Conservation (phyloP, 2,888 invertebrate species). For the Norana najaformis region DNA sequence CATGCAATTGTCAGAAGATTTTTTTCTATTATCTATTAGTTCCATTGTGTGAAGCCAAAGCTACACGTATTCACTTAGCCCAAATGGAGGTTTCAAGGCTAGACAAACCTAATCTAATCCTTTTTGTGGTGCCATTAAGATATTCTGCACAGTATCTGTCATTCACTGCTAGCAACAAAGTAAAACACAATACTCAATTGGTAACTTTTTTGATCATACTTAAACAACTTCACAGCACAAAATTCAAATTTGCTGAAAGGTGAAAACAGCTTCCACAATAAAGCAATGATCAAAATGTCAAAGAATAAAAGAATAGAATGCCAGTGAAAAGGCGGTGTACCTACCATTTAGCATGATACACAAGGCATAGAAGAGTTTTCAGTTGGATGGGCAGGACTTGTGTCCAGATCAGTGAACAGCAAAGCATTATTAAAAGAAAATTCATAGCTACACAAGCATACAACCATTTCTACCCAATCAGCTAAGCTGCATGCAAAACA, state of each 20-base stretch:
- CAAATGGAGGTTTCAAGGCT: not conserved
- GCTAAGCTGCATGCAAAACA: not conserved
- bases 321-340: not conserved
- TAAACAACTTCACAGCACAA: not conserved
- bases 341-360: not conserved
- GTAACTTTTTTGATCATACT: not conserved
- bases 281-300: not conserved
- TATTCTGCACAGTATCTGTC: not conserved
- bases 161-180: not conserved
- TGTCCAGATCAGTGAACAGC: not conserved
- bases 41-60: not conserved
- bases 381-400: not conserved
- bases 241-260: constrained; percentile 7
- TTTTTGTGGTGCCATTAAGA: not conserved
- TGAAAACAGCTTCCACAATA: not conserved
- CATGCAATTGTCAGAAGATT: not conserved
- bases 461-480: constrained; percentile 16
- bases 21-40: too few species aligned
- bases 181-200: not conserved
- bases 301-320: not conserved
- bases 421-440: not conserved
- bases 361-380: not conserved
- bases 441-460: not conserved
- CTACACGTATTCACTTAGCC: not conserved
- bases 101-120: not conserved